phyloP scores from a whole-genome alignment of 2,888 invertebrate genomes.

The Trichopria drosophilae region DNA sequence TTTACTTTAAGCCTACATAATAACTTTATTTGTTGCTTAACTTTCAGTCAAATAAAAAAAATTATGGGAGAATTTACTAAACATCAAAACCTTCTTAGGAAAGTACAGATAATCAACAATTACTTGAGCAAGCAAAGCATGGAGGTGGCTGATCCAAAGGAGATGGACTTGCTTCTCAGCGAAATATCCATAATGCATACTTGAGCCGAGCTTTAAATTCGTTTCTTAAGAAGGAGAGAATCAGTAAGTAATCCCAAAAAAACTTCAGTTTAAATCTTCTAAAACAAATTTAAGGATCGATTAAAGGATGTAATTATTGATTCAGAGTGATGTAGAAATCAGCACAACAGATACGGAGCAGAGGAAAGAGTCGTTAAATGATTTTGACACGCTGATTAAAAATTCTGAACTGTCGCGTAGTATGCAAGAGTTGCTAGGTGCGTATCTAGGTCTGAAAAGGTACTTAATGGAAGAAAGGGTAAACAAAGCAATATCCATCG shows the following conservation, averaged over 20 bases:
- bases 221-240: slow-evolving; percentile 80
- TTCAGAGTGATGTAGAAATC: slow-evolving; percentile 67
- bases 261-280: neutral
- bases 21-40: neutral
- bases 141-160: slow-evolving; percentile 76
- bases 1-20: too few species aligned
- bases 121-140: slow-evolving; percentile 59
- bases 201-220: slow-evolving; percentile 85
- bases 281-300: neutral
- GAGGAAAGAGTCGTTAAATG: slow-evolving; percentile 58
- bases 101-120: slow-evolving; percentile 68
- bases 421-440: slow-evolving; percentile 82
- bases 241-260: slow-evolving; percentile 61
- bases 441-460: slow-evolving; percentile 89
- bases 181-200: slow-evolving; percentile 92
- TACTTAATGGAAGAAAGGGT: slow-evolving; percentile 96
- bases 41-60: slow-evolving; percentile 59
- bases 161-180: slow-evolving; percentile 82
- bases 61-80: slow-evolving; percentile 75
- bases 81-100: slow-evolving; percentile 67
- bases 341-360: slow-evolving; percentile 62
- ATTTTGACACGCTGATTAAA: slow-evolving; percentile 69
- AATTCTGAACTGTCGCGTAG: slow-evolving; percentile 74
- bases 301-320: slow-evolving; percentile 17
- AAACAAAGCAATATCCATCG: slow-evolving; percentile 84